Percentiles rank a stretch among this genome's conserved stretches.
Evolutionary conservation across 2,113 vertebrate species (phyloP).

Genomic region (Lichenostomus cassidix): DNA sequence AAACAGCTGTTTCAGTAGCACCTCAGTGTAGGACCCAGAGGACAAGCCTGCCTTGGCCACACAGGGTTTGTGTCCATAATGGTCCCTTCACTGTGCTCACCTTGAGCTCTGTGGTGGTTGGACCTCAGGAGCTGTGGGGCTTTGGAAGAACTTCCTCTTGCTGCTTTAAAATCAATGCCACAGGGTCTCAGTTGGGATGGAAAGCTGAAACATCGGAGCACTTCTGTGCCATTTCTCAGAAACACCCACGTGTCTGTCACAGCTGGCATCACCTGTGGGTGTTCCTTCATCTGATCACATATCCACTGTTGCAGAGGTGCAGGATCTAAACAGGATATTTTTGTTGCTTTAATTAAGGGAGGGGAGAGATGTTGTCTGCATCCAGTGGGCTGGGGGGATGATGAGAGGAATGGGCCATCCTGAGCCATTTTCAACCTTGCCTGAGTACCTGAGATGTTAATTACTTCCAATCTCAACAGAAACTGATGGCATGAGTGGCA

Average conservation of each 20-base stretch:
- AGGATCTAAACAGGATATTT: not conserved
- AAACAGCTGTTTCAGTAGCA: not conserved
- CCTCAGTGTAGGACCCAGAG: accelerated
- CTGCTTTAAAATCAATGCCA: not conserved
- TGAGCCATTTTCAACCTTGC: not conserved
- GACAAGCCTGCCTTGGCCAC: not conserved
- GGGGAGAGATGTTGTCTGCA: not conserved
- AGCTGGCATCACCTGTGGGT: not conserved
- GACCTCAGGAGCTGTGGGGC: not conserved
- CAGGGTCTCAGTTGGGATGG: not conserved
- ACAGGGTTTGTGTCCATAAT: accelerated
- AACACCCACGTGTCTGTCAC: not conserved
- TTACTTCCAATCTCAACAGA: not conserved
- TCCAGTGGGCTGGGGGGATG: not conserved
- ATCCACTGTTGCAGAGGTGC: not conserved
- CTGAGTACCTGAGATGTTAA: not conserved
- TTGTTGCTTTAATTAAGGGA: not conserved
- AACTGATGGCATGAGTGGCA: not conserved
- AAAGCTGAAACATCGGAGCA: not conserved
- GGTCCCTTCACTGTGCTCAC: not conserved
- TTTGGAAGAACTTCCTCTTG: not conserved
- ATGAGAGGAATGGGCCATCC: not conserved
- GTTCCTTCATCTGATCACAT: not conserved
- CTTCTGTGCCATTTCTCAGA: not conserved
- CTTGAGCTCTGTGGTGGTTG: accelerated